Conservation (phyloP, 2,113 vertebrate species). For the Eubucco bourcierii region DNA sequence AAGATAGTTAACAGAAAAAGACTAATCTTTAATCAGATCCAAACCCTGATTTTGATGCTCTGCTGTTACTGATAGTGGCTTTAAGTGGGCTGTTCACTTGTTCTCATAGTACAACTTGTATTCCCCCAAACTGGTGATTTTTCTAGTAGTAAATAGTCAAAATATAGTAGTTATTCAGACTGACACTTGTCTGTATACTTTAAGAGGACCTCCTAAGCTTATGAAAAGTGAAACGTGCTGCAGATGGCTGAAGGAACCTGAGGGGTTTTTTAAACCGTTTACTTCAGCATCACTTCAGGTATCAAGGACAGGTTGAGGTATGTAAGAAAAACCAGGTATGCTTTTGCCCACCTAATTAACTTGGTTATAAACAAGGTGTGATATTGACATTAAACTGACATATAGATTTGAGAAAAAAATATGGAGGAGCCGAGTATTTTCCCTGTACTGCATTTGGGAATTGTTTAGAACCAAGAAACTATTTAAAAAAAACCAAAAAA, state of each 20-base stretch:
- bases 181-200: background rate
- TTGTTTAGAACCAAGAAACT: background rate
- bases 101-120: background rate
- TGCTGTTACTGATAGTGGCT: background rate
- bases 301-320: background rate
- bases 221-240: background rate
- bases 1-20: background rate
- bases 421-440: background rate
- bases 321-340: background rate
- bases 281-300: background rate
- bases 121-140: background rate
- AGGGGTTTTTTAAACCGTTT: background rate
- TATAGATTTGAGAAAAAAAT: background rate
- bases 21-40: background rate
- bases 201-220: background rate
- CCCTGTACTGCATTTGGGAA: background rate
- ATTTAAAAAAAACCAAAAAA: background rate
- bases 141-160: background rate
- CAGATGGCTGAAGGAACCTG: background rate
- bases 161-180: background rate
- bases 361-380: background rate
- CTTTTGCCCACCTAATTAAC: background rate
- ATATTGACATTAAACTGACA: background rate
- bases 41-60: background rate
- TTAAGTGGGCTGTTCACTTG: background rate